Conservation (phyloP, 2,113 vertebrate species). For the Orycteropus afer region DNA sequence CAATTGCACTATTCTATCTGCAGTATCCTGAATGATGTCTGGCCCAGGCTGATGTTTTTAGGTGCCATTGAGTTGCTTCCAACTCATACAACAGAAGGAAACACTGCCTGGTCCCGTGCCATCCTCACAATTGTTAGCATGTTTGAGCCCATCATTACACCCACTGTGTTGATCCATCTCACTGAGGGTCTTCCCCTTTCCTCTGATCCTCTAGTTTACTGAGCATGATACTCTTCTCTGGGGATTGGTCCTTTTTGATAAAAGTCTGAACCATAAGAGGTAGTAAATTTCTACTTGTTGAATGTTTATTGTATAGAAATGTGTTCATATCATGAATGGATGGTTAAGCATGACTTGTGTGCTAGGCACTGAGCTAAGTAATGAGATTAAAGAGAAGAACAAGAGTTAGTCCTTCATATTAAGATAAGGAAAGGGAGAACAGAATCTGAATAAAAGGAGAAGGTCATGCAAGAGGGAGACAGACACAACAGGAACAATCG, state of each 20-base stretch:
- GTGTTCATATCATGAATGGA: background rate
- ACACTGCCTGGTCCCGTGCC: no score
- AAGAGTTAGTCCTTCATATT: background rate
- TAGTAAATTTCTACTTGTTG: background rate
- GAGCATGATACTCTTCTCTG: background rate
- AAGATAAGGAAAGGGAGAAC: constrained; percentile 18
- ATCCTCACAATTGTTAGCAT: no score
- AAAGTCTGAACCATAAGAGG: background rate
- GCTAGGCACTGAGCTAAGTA: background rate
- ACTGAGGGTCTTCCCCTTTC: no score
- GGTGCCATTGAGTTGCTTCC: no score
- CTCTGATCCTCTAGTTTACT: no score
- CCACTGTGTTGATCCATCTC: no score
- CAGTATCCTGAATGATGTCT: no score
- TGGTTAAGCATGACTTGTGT: background rate
- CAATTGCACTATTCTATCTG: background rate
- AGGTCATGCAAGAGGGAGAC: background rate
- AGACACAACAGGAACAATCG: background rate
- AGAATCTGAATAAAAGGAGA: background rate
- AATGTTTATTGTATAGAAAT: background rate
- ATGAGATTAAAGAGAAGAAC: background rate
- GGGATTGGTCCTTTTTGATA: no score
- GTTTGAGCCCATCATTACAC: no score
- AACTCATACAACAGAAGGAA: no score
- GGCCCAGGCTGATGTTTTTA: no score